A percentile compares a stretch with the other conserved stretches of the same genome.
Conservation (phyloP, 92 coral and sea anemone genomes). For the Epizoanthus fatuus region DNA sequence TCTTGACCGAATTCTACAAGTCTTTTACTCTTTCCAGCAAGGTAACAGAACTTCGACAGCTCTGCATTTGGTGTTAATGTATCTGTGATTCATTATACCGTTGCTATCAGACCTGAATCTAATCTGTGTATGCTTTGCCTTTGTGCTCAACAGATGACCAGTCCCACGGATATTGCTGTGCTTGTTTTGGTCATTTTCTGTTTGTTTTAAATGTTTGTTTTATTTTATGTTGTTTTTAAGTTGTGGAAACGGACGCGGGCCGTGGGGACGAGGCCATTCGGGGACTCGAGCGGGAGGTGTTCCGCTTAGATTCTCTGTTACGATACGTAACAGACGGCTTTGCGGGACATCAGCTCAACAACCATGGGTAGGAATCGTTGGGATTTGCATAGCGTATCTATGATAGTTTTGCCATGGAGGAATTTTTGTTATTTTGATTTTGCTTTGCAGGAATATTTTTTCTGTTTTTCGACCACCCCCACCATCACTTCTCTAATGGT, state of each 20-base stretch:
- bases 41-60: too few species aligned
- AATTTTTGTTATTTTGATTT: too few species aligned
- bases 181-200: not conserved
- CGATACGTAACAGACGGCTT: not conserved
- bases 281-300: not conserved
- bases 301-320: conserved; percentile 9
- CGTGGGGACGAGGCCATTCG: not conserved
- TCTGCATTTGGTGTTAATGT: not conserved
- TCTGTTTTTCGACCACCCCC: too few species aligned
- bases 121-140: not conserved
- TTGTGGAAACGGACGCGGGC: not conserved
- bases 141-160: conserved; percentile 1
- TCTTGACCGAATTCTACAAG: too few species aligned
- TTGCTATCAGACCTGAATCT: not conserved
- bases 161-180: not conserved
- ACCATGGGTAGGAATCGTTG: not conserved
- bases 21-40: too few species aligned
- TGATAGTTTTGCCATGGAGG: too few species aligned
- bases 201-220: not conserved
- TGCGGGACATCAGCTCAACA: not conserved
- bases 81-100: not conserved
- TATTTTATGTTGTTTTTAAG: not conserved
- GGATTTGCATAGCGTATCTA: not conserved
- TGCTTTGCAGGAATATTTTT: too few species aligned
- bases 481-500: too few species aligned